Evolutionary conservation across 1,140 invertebrate genomes (phyloP).

Genomic region (Drosophila mauritiana): DNA sequence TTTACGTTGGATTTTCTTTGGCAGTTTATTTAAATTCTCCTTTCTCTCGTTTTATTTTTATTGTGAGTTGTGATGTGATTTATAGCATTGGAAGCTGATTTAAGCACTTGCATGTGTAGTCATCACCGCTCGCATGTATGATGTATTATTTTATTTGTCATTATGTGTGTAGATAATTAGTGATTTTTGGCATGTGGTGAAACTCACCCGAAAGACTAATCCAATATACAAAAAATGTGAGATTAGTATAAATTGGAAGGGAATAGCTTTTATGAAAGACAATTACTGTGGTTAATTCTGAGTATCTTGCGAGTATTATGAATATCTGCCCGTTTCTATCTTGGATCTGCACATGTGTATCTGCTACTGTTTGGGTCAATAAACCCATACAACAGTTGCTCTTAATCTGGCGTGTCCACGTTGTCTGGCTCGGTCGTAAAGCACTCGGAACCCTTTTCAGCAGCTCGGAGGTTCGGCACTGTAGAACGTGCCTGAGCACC

Average conservation of each 20-base stretch:
- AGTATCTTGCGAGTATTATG: neutral
- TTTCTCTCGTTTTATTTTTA: conserved; percentile 24
- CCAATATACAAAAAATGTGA: conserved; percentile 1
- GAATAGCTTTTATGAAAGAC: neutral
- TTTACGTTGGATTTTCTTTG: conserved; percentile 56
- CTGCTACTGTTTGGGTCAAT: conserved; percentile 5
- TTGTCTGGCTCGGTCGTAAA: conserved; percentile 29
- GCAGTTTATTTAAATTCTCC: conserved; percentile 45
- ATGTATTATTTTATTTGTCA: conserved; percentile 29
- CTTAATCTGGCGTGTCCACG: conserved; percentile 4
- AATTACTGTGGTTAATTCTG: too few relatives aligned
- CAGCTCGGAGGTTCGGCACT: conserved; percentile 24
- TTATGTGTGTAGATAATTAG: conserved; percentile 11
- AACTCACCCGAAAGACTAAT: conserved; percentile 21
- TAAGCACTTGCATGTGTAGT: conserved; percentile 52
- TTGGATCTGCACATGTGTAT: conserved; percentile 2
- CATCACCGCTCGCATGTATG: conserved; percentile 30
- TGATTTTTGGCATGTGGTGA: conserved; percentile 12
- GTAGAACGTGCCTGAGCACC: conserved; percentile 49
- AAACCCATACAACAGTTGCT: conserved; percentile 31
- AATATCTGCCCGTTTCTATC: neutral
- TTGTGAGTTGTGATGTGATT: conserved; percentile 52
- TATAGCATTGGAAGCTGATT: conserved; percentile 54
- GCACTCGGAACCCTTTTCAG: conserved; percentile 38
- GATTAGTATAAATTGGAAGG: neutral